These are phyloP conservation scores for Hoplodrina ambigua DNA, from an alignment of 2,888 invertebrate genomes.

Conservation along the genomic window DNA sequence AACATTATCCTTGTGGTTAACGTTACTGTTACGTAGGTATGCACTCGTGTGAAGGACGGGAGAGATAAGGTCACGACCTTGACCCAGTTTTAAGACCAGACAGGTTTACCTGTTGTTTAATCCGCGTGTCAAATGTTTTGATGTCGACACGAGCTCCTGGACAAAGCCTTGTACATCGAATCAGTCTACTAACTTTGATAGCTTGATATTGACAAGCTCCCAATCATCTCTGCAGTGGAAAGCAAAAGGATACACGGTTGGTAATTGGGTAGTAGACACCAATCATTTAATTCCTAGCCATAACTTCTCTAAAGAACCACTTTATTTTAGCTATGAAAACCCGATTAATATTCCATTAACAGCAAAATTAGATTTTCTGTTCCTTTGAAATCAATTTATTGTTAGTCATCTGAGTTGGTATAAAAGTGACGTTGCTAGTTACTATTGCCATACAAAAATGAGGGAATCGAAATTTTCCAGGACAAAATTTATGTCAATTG, in stretches of 20 bases:
- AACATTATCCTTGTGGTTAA: constrained; percentile 42
- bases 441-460: no score
- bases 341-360: no score
- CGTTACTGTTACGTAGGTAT: constrained; percentile 9
- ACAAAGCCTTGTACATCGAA: background rate
- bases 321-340: no score
- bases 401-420: no score
- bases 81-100: constrained; percentile 16
- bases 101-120: constrained; percentile 26
- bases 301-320: no score
- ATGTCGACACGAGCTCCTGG: constrained; percentile 17
- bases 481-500: no score
- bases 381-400: no score
- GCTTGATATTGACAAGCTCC: background rate
- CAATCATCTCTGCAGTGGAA: background rate
- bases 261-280: no score
- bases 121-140: constrained; percentile 23
- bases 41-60: constrained; percentile 37
- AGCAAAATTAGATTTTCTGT: no score
- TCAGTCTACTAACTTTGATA: constrained; percentile 14
- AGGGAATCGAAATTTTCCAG: no score
- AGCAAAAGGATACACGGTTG: background rate
- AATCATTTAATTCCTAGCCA: no score
- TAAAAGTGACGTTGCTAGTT: no score
- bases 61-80: constrained; percentile 5